Conservation (phyloP, 2,113 vertebrate species). For the Caracal caracal region DNA sequence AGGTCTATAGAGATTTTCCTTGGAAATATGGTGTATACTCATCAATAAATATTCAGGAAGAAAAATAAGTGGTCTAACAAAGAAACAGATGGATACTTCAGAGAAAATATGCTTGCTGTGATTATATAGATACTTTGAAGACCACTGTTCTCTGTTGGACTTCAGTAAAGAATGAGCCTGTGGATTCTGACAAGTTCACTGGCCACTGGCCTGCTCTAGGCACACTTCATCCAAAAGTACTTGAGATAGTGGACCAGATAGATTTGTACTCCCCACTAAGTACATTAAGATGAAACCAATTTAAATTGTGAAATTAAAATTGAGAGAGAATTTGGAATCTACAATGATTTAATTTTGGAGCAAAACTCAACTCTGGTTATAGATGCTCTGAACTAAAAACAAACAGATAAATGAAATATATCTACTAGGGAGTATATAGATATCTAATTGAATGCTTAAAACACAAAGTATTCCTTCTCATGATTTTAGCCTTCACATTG, state of each 20-base stretch:
- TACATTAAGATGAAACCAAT: background rate
- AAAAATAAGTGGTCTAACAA: conserved; percentile 19
- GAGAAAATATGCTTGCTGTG: background rate
- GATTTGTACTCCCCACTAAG: background rate
- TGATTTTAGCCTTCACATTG: background rate
- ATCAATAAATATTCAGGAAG: background rate
- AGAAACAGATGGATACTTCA: background rate
- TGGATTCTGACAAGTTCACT: background rate
- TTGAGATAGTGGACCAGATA: background rate
- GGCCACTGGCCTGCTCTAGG: background rate
- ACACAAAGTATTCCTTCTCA: background rate
- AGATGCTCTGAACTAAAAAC: background rate
- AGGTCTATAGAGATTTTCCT: background rate
- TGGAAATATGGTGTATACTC: background rate
- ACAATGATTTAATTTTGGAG: background rate
- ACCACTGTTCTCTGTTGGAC: background rate
- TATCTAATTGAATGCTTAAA: background rate
- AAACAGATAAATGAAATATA: background rate
- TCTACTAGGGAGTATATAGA: background rate
- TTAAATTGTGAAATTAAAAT: conserved; percentile 28
- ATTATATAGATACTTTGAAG: background rate
- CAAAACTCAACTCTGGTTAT: background rate
- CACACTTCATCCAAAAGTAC: background rate
- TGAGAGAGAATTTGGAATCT: background rate
- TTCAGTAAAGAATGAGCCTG: background rate